Base-by-base conservation (phyloP, 2,113 vertebrate genomes). In the Rallus limicola region DNA sequence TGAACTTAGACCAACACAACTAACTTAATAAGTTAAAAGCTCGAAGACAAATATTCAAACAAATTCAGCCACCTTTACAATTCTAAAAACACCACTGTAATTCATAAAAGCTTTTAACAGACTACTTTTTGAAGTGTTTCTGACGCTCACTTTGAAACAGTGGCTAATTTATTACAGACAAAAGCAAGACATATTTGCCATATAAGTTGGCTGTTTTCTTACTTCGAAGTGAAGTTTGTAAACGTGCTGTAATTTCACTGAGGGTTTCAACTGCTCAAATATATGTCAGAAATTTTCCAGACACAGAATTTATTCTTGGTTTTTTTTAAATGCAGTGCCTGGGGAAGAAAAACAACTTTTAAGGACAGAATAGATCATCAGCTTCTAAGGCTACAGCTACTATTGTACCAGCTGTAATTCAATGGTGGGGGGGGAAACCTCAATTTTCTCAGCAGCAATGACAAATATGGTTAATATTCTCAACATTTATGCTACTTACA, bases 401-500 rank as follows among this genome's bases (percentile, higher is more conserved):
- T 91, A 92, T 82, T 76, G 81, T 16, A 92, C 58, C 70, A 65
- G 78, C 78, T 95, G 84, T 82, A 94, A 95, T 80, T 92, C 93
- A 92, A 70, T 29, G 29, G 23, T 11, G 11, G 16, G 33, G 25
- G 3, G 26, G 71, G 90, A 76, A 69, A 18, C 31, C 74, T 82
- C 6, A 0, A 40, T 89, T 95, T 95, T 91, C 77, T 92, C 78
- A 85, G 74, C 42, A 85, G 44, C 84, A 72, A 19, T 84, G 91
- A 95, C 38, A 96, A 96, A 86, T 84, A 89, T 9, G 29, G 83
- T 53, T 95, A 93, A 95, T 96, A 93, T 64, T 76, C 81, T 91
- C 16, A 2, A 91, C 81, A 53, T 87, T 95, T 40, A 92, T 40
- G 74, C 58, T 86, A 23, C 81, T 65, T 92, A 71, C 65, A 88